phyloP scores from a whole-genome alignment of 2,888 invertebrate species.

The Calameuta pallipes region DNA sequence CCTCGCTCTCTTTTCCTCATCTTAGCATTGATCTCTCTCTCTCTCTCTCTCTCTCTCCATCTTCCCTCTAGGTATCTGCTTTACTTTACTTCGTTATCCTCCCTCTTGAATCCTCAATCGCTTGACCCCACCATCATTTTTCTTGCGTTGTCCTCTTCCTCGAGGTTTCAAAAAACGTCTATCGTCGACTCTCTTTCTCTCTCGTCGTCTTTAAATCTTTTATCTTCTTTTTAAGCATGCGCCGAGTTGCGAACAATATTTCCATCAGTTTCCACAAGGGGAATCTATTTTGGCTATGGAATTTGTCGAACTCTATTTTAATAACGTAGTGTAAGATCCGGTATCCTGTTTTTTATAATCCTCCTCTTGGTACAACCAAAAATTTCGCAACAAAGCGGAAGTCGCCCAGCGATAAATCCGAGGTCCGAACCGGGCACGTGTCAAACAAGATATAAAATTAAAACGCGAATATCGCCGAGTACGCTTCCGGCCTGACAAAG shows the following conservation, averaged over 20 bases:
- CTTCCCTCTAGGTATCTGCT: neutral
- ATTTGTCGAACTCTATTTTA: neutral
- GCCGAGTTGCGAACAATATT: neutral
- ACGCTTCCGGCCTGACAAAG: slow-evolving; percentile 22
- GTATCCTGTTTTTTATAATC: slow-evolving; percentile 20
- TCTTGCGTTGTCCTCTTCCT: too few species aligned
- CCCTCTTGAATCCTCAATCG: neutral
- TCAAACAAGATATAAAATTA: slow-evolving; percentile 29
- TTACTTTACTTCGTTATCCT: neutral
- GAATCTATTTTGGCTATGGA: neutral
- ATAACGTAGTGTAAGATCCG: slow-evolving; percentile 1
- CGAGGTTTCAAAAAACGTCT: too few species aligned
- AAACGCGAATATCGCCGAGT: slow-evolving; percentile 20
- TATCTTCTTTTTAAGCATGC: neutral
- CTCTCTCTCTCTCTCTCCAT: neutral
- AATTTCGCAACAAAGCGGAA: slow-evolving; percentile 32
- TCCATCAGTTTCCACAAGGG: neutral
- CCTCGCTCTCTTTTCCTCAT: slow-evolving; percentile 1
- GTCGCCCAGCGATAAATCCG: slow-evolving; percentile 32
- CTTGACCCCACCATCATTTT: neutral
- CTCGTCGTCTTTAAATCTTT: neutral
- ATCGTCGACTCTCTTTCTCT: neutral
- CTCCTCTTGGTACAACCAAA: slow-evolving; percentile 20
- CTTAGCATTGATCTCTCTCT: neutral
- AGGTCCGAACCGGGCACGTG: slow-evolving; percentile 23